Evolutionary conservation across 2,888 invertebrate species (phyloP).

Genomic region (Petrophora chlorosata): DNA sequence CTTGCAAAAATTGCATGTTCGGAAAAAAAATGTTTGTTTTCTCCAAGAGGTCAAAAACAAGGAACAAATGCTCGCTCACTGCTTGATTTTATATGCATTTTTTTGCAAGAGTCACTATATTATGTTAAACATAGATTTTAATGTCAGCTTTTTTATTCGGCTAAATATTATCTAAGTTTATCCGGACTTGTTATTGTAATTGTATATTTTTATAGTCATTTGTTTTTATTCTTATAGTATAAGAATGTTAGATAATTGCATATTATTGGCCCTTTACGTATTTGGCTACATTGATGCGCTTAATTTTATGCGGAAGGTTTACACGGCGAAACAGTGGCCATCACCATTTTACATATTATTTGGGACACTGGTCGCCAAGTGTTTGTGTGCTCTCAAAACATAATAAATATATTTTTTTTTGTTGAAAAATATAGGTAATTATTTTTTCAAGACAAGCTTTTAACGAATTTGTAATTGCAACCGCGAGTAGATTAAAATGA

Average conservation of each 20-base stretch:
- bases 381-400: too few relatives aligned
- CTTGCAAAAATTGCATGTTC: too few relatives aligned
- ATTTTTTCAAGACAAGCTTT: too few relatives aligned
- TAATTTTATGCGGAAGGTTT: too few relatives aligned
- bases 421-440: too few relatives aligned
- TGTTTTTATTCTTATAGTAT: constrained; percentile 54
- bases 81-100: too few relatives aligned
- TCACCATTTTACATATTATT: too few relatives aligned
- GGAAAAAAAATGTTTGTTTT: too few relatives aligned
- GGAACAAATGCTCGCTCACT: not conserved
- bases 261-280: not conserved
- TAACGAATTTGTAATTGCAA: too few relatives aligned
- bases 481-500: too few relatives aligned
- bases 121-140: not conserved
- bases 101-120: not conserved
- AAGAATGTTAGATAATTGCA: constrained; percentile 50
- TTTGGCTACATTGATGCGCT: not conserved
- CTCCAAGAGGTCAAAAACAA: not conserved
- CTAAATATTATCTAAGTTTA: constrained; percentile 29
- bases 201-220: constrained; percentile 73
- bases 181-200: constrained; percentile 54
- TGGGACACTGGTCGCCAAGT: not conserved
- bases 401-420: too few relatives aligned
- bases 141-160: constrained; percentile 12
- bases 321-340: too few relatives aligned